Evolutionary conservation across 2,113 vertebrate genomes (phyloP).

Genomic region (Leuciscus idus): DNA sequence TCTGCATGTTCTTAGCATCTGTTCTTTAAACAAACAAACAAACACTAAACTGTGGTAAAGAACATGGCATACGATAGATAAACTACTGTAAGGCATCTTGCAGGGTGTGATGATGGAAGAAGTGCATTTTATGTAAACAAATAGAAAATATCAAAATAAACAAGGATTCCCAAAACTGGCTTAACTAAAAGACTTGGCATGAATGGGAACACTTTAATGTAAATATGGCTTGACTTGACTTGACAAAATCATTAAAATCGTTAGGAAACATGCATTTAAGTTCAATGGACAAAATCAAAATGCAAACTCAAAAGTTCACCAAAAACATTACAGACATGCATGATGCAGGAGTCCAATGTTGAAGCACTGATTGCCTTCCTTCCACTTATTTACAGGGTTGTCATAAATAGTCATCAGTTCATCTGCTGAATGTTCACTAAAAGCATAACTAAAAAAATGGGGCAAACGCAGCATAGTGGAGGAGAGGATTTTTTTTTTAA

Average conservation of each 20-base stretch:
- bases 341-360: conserved; percentile 23
- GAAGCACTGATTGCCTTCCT: conserved; percentile 27
- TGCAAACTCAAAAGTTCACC: neutral
- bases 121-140: neutral
- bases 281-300: neutral
- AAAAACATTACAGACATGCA: conserved; percentile 32
- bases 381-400: conserved; percentile 9
- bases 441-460: no score
- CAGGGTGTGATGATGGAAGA: neutral
- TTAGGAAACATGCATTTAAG: neutral
- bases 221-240: neutral
- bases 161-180: neutral
- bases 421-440: no score
- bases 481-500: neutral
- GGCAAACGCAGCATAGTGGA: neutral
- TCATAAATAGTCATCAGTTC: conserved; percentile 37
- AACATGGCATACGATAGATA: neutral
- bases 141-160: neutral
- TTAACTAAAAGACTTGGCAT: neutral
- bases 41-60: neutral
- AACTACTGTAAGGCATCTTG: neutral
- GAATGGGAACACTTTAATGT: neutral
- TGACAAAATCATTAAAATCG: neutral
- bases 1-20: neutral
- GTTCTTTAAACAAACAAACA: neutral